Percentiles rank a stretch among this genome's conserved stretches.
These are phyloP conservation scores for Chrysomallon squamiferum DNA, from an alignment of 1,140 invertebrate genomes.

Conservation along the genomic window DNA sequence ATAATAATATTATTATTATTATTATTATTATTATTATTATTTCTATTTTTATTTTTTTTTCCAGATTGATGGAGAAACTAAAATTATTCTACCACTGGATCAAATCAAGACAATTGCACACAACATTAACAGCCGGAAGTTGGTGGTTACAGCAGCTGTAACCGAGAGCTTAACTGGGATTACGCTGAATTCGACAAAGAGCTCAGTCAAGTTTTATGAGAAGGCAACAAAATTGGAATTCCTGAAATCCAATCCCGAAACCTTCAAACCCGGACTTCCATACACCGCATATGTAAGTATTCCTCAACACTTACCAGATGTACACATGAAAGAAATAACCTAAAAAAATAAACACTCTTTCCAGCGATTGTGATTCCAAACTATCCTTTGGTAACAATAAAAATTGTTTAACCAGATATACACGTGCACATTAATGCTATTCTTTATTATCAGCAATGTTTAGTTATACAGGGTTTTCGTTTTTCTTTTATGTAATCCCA, in stretches of 20 bases:
- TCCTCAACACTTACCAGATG: neutral
- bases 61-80: constrained; percentile 44
- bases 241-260: constrained; percentile 46
- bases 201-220: constrained; percentile 28
- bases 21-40: no score
- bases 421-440: no score
- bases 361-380: no score
- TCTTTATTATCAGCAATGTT: no score
- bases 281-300: constrained; percentile 53
- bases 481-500: no score
- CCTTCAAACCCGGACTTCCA: constrained; percentile 51
- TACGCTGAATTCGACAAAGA: constrained; percentile 27
- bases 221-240: constrained; percentile 45
- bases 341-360: no score
- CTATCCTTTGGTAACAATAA: no score
- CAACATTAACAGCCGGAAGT: constrained; percentile 13
- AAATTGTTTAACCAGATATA: no score
- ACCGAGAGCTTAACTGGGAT: constrained; percentile 50
- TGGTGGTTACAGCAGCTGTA: constrained; percentile 46
- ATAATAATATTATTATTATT: no score
- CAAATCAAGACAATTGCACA: constrained; percentile 15
- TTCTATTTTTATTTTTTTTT: no score
- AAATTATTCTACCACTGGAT: constrained; percentile 33
- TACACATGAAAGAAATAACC: no score
- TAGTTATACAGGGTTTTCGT: no score